Base-by-base conservation (phyloP, 2,113 vertebrate genomes). In the Anolis sagrei region DNA sequence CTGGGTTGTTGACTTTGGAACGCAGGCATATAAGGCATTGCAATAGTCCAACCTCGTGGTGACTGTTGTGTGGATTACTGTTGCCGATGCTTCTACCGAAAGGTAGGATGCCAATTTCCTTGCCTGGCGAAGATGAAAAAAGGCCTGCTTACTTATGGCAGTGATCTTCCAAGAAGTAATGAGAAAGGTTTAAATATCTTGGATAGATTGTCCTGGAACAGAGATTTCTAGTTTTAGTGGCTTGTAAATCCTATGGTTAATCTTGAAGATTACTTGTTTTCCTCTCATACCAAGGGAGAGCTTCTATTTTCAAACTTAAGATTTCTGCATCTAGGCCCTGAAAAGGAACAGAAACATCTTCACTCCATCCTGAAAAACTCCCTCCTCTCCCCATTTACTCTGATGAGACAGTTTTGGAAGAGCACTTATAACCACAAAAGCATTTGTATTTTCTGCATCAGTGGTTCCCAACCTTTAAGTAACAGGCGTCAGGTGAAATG, bases 391-490 rank as follows among this genome's bases (percentile, higher is more conserved):
- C 73, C 11, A 3, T 27, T 39, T n/a, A 13, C 34, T 66, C 34
- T 19, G 29, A 62, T 10, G 66, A 39, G 23, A 58, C 51, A 39
- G 49, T 48, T 79, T 21, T 5, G 36, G 69, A 48, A 61, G 76
- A 86, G 84, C 76, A 79, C 68, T 18, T 23, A 48, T 13, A 25
- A 34, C 27, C 76, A 44, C 62, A 78, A 54, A 70, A 58, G 36
- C 76, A 62, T 73, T 73, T 61, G 11, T 73, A 48, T 72, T 70
- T 79, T 86, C 75, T 79, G 32, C 36, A 34, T 36, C 66, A n/a
- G 49, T 54, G 66, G 25, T 62, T 78, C 58, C 32, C 62, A 76
- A 36, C 16, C 34, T 79, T 44, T 73, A 48, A 62, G 36, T 34
- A 79, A 77, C 64, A 54, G 76, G 77, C 34, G 23, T 51, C 77